phyloP scores from a whole-genome alignment of 2,888 invertebrate genomes.

The Conomelus anceps region DNA sequence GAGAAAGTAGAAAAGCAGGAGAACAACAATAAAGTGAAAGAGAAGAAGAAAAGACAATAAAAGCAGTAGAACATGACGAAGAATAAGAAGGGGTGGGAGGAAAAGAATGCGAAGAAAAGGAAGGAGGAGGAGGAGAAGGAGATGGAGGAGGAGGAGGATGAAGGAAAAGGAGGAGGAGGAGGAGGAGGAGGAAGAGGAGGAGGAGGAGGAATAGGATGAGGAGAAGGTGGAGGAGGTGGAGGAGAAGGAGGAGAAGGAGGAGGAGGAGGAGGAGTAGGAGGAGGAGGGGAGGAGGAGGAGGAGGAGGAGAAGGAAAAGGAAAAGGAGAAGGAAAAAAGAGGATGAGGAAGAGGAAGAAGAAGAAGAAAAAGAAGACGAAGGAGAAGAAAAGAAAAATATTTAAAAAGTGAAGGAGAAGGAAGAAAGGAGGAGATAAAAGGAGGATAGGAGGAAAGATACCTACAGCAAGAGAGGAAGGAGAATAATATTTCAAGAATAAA shows the following conservation, averaged over 20 bases:
- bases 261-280: not conserved
- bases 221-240: too few species aligned
- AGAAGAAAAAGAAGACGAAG: not conserved
- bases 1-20: not conserved
- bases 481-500: not conserved
- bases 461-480: not conserved
- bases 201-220: too few species aligned
- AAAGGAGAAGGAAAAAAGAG: not conserved
- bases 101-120: not conserved
- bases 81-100: not conserved
- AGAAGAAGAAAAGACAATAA: not conserved
- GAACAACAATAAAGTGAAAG: not conserved
- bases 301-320: not conserved
- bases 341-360: not conserved
- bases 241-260: not conserved
- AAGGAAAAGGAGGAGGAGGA: too few species aligned
- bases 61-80: not conserved
- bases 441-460: not conserved
- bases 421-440: not conserved
- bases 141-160: not conserved
- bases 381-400: not conserved
- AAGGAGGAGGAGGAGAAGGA: not conserved
- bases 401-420: not conserved
- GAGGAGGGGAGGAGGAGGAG: not conserved
- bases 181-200: not conserved